These are phyloP conservation scores for Chalcis sispes DNA, from an alignment of 2,888 invertebrate genomes.

Conservation along the genomic window DNA sequence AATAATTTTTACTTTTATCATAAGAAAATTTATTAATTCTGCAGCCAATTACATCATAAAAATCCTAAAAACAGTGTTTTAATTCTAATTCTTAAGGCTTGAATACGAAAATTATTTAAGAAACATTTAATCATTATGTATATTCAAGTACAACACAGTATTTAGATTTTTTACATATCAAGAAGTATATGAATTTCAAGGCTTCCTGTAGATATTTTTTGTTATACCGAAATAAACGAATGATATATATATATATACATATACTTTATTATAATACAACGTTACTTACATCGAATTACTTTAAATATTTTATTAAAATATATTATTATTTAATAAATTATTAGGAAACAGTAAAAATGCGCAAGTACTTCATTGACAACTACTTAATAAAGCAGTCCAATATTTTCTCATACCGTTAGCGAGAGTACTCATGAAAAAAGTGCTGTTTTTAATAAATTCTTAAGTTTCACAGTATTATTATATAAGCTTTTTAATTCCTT, in stretches of 20 bases:
- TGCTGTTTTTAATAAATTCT: too few species aligned
- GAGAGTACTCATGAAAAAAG: too few species aligned
- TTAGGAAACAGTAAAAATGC: slow-evolving; percentile 2
- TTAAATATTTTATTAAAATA: too few species aligned
- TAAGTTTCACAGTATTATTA: too few species aligned
- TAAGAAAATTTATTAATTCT: too few species aligned
- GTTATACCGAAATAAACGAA: slow-evolving; percentile 28
- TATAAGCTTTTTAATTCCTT: slow-evolving; percentile 13
- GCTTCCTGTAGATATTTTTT: slow-evolving; percentile 64
- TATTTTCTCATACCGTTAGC: slow-evolving; percentile 7
- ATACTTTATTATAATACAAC: slow-evolving; percentile 9
- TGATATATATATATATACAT: slow-evolving; percentile 20
- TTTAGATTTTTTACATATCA: slow-evolving; percentile 73
- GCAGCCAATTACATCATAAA: too few species aligned
- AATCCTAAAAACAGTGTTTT: slow-evolving; percentile 16
- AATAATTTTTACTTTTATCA: too few species aligned
- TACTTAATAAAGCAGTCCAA: background rate
- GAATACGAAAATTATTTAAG: slow-evolving; percentile 35
- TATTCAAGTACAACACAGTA: slow-evolving; percentile 63
- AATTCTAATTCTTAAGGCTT: slow-evolving; percentile 2
- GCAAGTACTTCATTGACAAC: background rate
- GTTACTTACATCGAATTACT: background rate
- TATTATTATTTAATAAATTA: too few species aligned
- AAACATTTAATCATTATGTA: slow-evolving; percentile 18
- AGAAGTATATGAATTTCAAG: slow-evolving; percentile 56